Evolutionary conservation across 2,797 vertebrate species (phyloP), one percentile per base, ranked within the genome.

Genomic region (Semotilus atromaculatus): DNA sequence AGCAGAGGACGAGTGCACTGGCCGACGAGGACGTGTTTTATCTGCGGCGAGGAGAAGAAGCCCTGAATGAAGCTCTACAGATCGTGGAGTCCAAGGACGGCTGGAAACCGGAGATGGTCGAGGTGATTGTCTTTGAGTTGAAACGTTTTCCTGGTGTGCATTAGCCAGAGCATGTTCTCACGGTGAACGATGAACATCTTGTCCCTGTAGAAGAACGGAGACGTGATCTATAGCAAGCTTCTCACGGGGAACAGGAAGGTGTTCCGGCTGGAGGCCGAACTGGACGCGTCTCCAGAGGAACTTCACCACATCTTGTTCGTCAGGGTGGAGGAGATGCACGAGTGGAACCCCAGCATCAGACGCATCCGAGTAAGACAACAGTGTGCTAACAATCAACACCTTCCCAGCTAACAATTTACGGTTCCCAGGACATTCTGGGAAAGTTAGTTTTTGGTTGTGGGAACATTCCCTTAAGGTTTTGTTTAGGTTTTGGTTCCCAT

Each of bases 261-360:
- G 64, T 97, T 96, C 88, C 90, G 92, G 34, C 89, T 96, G 62
- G 96, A 97, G 74, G 92, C 91, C 0, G 92, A 96, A 13, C 89
- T 97, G 67, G 91, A 95, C 0, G 92, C 92, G 40, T 91, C 93
- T 0, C 88, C 93, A 18, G 94, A 94, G 0, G 87, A 90, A 38
- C 91, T 96, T 16, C 93, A 96, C 1, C 86, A 78, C 26, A 88
- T 96, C n/a, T 89, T 97, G 66, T 96, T 96, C 36, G 90, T 95
- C 83, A 90, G 90, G 80, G 89, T 96, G 5, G 95, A 97, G 83
- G 94, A 96, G 71, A 96, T 96, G 94, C 94, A 95, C 71, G 66
- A 51, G 78, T 96, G 97, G 96, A 97, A 97, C 91, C 96, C 96
- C 0, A 92, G 85, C 86, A 91, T 97, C 80, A 91, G 92, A 53